A percentile compares a stretch with the other conserved stretches of the same genome.
Evolutionary conservation across 2,113 vertebrate genomes (phyloP).

Genomic region (Chloebia gouldiae): DNA sequence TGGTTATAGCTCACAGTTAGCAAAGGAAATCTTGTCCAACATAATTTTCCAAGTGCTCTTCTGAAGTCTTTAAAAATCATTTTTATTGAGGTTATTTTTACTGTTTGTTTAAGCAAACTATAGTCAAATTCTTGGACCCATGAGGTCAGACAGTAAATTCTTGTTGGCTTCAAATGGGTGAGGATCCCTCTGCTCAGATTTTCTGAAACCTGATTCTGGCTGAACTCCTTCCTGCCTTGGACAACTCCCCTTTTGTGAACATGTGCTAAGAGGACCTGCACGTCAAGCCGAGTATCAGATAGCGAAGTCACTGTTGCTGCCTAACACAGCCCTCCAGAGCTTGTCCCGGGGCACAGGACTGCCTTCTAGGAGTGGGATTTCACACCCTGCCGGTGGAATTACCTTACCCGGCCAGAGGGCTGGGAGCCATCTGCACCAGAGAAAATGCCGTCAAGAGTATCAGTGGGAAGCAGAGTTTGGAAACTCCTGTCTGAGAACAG

Average conservation of each 20-base stretch:
- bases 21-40: not conserved
- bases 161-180: not conserved
- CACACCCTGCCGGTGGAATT: not conserved
- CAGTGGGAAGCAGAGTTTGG: constrained; percentile 18
- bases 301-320: not conserved
- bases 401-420: not conserved
- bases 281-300: not conserved
- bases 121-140: not conserved
- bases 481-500: constrained; percentile 26
- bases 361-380: constrained; percentile 17
- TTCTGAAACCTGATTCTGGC: constrained; percentile 24
- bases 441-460: not conserved
- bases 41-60: not conserved
- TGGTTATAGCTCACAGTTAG: not conserved
- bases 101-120: not conserved
- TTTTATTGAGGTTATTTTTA: not conserved
- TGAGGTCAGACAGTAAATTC: not conserved
- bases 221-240: not conserved
- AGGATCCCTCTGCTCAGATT: not conserved
- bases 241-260: not conserved
- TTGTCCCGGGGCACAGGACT: not conserved
- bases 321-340: not conserved
- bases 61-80: not conserved
- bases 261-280: not conserved
- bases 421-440: not conserved